Evolutionary conservation across 2,113 vertebrate genomes (phyloP), one percentile per base, ranked within the genome.

Genomic region (Bubo bubo): DNA sequence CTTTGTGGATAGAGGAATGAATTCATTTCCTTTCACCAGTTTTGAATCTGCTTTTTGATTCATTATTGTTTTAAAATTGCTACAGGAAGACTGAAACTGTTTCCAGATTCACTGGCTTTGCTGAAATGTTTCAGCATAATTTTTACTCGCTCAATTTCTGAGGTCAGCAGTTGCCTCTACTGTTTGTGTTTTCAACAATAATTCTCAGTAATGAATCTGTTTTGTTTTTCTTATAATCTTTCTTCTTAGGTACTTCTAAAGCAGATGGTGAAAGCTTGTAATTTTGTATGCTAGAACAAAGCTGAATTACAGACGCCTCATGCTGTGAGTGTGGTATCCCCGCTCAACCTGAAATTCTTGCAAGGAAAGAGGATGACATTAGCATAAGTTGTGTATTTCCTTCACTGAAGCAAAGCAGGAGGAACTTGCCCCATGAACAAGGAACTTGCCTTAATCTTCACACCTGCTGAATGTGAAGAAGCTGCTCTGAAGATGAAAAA

Each of bases 211-310:
- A 95, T 58, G 37, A 58, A 19, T 41, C 66, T 68, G 34, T 22
- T 82, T 85, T 95, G 79, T 41, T 88, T 92, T 81, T 41, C 58
- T 73, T 63, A 10, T 22, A 9, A 24, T 13, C 63, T 71, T 79
- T 72, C 52, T 67, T 73, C 87, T 79, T 64, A 88, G 89, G 80
- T 53, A 8, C 96, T 90, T 90, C 76, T 71, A 76, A 94, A 72
- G 94, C 84, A 88, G 79, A 43, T 16, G 68, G 72, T 68, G 84
- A 87, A 68, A 70, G 81, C 90, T 94, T 90, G 60, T 93, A 67
- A 94, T 95, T 92, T 88, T 0, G 32, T 76, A n/a, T 20, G 60
- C 27, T 82, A 30, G 50, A 76, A 94, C 93, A 79, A 86, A 95
- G 88, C 66, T 79, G 88, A 72, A 50, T 71, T 70, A 45, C 53